These are phyloP conservation scores for Drosophila pseudotakahashii DNA, from an alignment of 2,888 invertebrate species.

Conservation along the genomic window DNA sequence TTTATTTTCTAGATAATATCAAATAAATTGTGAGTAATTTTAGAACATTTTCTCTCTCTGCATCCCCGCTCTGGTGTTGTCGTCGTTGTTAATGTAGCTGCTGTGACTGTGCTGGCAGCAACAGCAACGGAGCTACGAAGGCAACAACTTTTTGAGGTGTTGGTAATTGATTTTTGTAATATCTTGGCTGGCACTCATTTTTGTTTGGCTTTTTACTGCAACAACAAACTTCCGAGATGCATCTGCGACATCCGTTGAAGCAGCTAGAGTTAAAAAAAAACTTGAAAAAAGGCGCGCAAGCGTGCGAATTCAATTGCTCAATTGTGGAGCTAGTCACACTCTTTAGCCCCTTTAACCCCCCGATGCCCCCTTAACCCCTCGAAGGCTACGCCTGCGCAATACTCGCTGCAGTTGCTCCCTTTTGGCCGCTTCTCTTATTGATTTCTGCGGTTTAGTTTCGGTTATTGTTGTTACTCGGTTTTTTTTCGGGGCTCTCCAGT, in stretches of 20 bases:
- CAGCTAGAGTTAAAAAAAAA: slow-evolving; percentile 42
- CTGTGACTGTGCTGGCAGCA: slow-evolving; percentile 48
- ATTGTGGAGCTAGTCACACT: slow-evolving; percentile 60
- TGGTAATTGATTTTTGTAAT: slow-evolving; percentile 80
- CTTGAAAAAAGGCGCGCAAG: slow-evolving; percentile 74
- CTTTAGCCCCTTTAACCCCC: slow-evolving; percentile 9
- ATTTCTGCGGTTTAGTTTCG: slow-evolving; percentile 74
- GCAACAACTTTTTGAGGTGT: slow-evolving; percentile 75
- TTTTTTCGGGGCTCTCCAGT: slow-evolving; percentile 4
- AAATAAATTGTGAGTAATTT: too few relatives aligned
- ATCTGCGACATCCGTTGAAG: slow-evolving; percentile 72
- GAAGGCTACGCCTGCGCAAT: slow-evolving; percentile 72
- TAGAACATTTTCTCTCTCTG: slow-evolving; percentile 21
- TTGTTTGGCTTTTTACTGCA: slow-evolving; percentile 63
- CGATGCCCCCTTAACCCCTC: slow-evolving; percentile 8
- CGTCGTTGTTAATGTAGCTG: slow-evolving; percentile 49
- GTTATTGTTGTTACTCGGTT: slow-evolving; percentile 13
- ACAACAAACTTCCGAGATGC: slow-evolving; percentile 71
- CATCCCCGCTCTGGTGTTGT: slow-evolving; percentile 23
- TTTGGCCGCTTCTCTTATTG: slow-evolving; percentile 70
- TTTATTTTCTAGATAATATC: too few relatives aligned
- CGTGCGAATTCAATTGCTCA: slow-evolving; percentile 80
- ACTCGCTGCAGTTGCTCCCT: slow-evolving; percentile 61
- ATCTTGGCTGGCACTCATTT: slow-evolving; percentile 71
- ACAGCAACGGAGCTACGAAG: slow-evolving; percentile 54